Conservation (phyloP, 2,888 invertebrate species). For the Ophioninae sp. region DNA sequence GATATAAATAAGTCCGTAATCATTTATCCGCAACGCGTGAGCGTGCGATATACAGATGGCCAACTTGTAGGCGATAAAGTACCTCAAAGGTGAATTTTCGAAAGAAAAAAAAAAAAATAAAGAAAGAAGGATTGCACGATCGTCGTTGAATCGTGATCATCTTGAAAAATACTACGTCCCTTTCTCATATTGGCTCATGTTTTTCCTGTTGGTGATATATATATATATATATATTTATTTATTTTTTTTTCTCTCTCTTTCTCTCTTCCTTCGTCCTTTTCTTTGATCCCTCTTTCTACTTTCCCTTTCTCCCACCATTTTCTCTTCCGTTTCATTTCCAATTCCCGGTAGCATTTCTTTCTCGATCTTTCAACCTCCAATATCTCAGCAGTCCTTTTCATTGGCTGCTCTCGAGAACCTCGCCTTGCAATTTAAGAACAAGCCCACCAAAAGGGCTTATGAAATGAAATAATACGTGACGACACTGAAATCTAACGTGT, state of each 20-base stretch:
- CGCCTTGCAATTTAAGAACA: slow-evolving; percentile 32
- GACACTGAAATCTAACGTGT: slow-evolving; percentile 39
- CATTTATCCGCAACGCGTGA: slow-evolving; percentile 68
- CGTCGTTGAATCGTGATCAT: slow-evolving; percentile 53
- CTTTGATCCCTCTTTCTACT: slow-evolving; percentile 39
- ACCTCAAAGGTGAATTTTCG: slow-evolving; percentile 69
- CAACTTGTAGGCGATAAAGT: slow-evolving; percentile 61
- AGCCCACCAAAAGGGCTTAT: slow-evolving; percentile 54
- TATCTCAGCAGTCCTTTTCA: slow-evolving; percentile 54
- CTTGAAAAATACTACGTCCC: too few species aligned
- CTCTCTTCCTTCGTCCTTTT: slow-evolving; percentile 47
- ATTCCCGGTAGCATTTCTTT: slow-evolving; percentile 26
- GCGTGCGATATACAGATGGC: slow-evolving; percentile 2
- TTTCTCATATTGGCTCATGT: slow-evolving; percentile 34
- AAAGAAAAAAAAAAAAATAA: slow-evolving; percentile 44
- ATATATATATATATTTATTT: not conserved
- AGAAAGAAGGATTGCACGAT: slow-evolving; percentile 18
- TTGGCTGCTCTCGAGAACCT: slow-evolving; percentile 51
- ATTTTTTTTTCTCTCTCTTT: not conserved
- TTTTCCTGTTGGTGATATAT: slow-evolving; percentile 10
- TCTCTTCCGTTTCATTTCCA: slow-evolving; percentile 12
- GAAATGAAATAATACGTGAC: slow-evolving; percentile 43
- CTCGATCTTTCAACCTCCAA: slow-evolving; percentile 38
- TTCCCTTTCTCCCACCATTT: not conserved
- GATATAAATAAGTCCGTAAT: slow-evolving; percentile 75